Evolutionary conservation across 1,140 invertebrate species (phyloP), one percentile per base, ranked within the genome.

Genomic region (Globodera rostochiensis): DNA sequence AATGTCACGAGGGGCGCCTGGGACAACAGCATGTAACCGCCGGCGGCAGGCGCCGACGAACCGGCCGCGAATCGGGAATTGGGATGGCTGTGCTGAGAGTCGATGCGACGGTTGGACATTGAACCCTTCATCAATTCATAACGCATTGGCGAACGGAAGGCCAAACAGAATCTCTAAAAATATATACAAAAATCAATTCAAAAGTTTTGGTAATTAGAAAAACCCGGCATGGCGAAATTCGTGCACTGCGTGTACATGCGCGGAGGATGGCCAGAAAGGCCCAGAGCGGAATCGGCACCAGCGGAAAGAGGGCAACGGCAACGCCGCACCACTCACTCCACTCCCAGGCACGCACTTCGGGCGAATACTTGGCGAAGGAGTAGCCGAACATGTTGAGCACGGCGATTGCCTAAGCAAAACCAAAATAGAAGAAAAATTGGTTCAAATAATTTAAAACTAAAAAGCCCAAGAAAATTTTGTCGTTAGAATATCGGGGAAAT

Each of bases 231-330:
- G 53, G 47, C 36, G 86, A 45, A 66, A 57, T 53, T 25, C 76
- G 57, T 15, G 75, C 73, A 19, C 81, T 21, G 47, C 85, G 79
- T 36, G 82, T 83, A 64, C 87, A 89, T 25, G 78, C 84, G n/a
- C 80, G 71, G 36, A 80, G 80, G 53, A 90, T 79, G 13, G 83
- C 82, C 64, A 76, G 74, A 36, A 89, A 66, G 57, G 83, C 80
- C 36, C 85, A 89, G 6, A 89, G 53, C 8, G 87, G 86, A 80
- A 89, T 90, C 19, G 88, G 88, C 0, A 89, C 70, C 25, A 89
- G 74, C 9, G 88, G 88, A 13, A 88, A 74, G 36, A 87, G 49
- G 4, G 88, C 88, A 49, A 90, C 83, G 6, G 84, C 84, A 19
- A 77, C 67, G 69, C 88, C 88, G 47, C 46, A 66, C 77, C 77